Percentiles rank a stretch among this genome's conserved stretches.
Evolutionary conservation across 2,888 invertebrate genomes (phyloP).

Genomic region (Nipponacmea schrenckii): DNA sequence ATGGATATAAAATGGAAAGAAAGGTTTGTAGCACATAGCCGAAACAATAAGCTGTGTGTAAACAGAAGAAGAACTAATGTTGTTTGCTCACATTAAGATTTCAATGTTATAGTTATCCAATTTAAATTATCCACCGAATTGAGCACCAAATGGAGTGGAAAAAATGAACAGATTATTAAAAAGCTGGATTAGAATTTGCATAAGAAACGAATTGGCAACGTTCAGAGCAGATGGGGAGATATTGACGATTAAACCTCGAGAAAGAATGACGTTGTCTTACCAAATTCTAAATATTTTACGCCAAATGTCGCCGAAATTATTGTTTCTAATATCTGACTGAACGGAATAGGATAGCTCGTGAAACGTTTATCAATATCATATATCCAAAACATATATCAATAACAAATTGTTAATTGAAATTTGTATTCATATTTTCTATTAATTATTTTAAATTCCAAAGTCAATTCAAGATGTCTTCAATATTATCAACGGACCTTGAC

Average conservation of each 20-base stretch:
- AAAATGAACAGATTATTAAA: constrained; percentile 22
- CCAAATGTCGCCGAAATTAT: constrained; percentile 1
- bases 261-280: not conserved
- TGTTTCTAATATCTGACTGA: no score
- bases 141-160: constrained; percentile 24
- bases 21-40: not conserved
- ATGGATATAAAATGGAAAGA: not conserved
- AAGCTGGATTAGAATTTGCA: constrained; percentile 17
- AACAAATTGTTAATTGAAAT: no score
- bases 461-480: no score
- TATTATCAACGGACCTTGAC: no score
- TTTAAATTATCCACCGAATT: constrained; percentile 24
- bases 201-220: constrained; percentile 8
- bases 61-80: constrained; percentile 1
- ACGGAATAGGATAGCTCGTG: no score
- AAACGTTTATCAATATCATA: no score
- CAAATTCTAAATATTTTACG: not conserved
- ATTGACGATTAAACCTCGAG: constrained; percentile 7
- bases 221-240: constrained; percentile 13
- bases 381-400: no score
- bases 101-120: constrained; percentile 21
- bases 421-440: no score
- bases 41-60: constrained; percentile 5
- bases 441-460: no score
- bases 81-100: constrained; percentile 18